Evolutionary conservation across 2,797 vertebrate species (phyloP).

Genomic region (Tragelaphus oryx): DNA sequence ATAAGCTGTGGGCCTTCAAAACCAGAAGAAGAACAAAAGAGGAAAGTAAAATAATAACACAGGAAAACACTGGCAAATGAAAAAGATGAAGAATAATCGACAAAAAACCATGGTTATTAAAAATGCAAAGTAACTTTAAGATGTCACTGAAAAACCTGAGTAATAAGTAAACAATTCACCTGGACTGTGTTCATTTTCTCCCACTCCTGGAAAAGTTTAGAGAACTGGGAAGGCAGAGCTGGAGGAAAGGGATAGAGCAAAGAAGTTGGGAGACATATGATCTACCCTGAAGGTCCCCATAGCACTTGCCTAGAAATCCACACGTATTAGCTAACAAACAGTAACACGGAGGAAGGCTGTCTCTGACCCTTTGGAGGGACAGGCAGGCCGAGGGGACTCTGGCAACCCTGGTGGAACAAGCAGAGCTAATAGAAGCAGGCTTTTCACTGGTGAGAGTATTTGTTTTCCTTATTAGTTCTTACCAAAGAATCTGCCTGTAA

Average conservation of each 20-base stretch:
- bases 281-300: background rate
- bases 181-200: background rate
- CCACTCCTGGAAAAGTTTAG: background rate
- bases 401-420: background rate
- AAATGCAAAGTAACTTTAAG: background rate
- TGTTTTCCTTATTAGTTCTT: background rate
- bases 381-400: background rate
- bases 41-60: background rate
- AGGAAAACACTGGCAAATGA: background rate
- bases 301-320: background rate
- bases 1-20: background rate
- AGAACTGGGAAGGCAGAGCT: background rate
- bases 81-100: background rate
- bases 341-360: background rate
- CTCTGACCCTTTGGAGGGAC: background rate
- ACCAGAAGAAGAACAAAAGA: background rate
- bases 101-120: background rate
- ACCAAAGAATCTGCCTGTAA: background rate
- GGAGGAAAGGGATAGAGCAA: background rate
- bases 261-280: background rate
- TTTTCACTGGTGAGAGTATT: background rate
- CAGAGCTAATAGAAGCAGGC: background rate
- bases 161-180: background rate
- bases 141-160: background rate
- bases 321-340: accelerated